Evolutionary conservation across 2,888 invertebrate species (phyloP).

Genomic region (Dasypogon diadema): DNA sequence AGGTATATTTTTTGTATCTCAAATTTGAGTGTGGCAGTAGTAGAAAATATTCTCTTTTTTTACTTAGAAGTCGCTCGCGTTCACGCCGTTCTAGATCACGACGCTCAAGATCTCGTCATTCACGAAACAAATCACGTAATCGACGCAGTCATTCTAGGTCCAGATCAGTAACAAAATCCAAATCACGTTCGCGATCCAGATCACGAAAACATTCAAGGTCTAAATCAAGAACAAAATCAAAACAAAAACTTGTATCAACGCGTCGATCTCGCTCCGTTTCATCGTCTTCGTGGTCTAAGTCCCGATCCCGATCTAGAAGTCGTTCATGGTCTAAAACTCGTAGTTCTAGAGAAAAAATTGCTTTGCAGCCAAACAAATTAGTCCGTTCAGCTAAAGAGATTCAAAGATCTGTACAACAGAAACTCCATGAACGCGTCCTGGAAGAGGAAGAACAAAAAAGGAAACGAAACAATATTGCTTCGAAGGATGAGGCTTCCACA

Average conservation of each 20-base stretch:
- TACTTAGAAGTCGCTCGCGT: conserved; percentile 56
- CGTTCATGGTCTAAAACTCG: conserved; percentile 53
- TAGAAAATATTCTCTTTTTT: background rate
- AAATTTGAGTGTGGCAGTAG: background rate
- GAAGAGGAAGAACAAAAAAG: conserved; percentile 60
- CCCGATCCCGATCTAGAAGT: conserved; percentile 62
- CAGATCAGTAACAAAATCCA: conserved; percentile 58
- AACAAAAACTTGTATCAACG: conserved; percentile 64
- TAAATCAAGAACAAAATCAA: conserved; percentile 59
- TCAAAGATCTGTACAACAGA: conserved; percentile 63
- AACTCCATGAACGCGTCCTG: conserved; percentile 63
- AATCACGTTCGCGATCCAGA: conserved; percentile 56
- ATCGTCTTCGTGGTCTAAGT: conserved; percentile 61
- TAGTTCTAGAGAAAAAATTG: conserved; percentile 47
- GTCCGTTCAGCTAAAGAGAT: conserved; percentile 65
- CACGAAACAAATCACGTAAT: conserved; percentile 23
- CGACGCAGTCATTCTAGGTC: conserved; percentile 59
- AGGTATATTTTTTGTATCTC: conserved; percentile 19
- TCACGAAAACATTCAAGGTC: conserved; percentile 59
- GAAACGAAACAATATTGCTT: conserved; percentile 43
- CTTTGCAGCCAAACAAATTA: conserved; percentile 63
- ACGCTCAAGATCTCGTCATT: conserved; percentile 50
- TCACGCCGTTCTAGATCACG: conserved; percentile 53
- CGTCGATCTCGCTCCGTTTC: conserved; percentile 64
- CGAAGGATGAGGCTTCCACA: conserved; percentile 54